These are phyloP conservation scores for Cheilosia impressa DNA, from an alignment of 2,888 invertebrate genomes.

Conservation along the genomic window DNA sequence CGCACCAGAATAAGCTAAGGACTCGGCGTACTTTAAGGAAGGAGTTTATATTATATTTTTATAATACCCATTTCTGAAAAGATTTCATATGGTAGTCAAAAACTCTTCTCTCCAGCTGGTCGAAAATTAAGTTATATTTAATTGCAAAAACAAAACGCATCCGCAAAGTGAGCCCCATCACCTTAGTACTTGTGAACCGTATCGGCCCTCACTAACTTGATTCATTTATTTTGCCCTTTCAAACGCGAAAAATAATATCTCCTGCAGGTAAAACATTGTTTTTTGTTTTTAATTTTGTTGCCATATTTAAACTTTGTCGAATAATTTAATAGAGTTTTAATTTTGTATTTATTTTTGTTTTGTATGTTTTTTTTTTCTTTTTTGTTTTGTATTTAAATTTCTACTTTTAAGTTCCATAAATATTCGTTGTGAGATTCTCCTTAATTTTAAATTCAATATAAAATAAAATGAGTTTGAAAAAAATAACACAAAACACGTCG, in stretches of 20 bases:
- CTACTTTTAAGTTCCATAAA: conserved; percentile 83
- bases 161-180: not conserved
- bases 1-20: too few relatives aligned
- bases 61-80: too few relatives aligned
- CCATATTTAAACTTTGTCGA: conserved; percentile 19
- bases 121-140: too few relatives aligned
- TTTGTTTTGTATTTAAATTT: conserved; percentile 81
- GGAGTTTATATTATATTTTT: too few relatives aligned
- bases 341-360: conserved; percentile 50
- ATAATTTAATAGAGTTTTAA: conserved; percentile 36
- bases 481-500: conserved; percentile 18
- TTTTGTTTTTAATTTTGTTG: conserved; percentile 16
- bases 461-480: conserved; percentile 20
- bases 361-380: conserved; percentile 78
- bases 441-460: conserved; percentile 59
- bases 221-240: not conserved
- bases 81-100: too few relatives aligned
- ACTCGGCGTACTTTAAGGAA: too few relatives aligned
- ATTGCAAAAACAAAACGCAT: not conserved
- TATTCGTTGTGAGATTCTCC: conserved; percentile 83
- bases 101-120: too few relatives aligned
- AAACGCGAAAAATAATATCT: conserved; percentile 12
- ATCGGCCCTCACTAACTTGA: not conserved
- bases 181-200: conserved; percentile 20
- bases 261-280: not conserved